A percentile compares a stretch with the other conserved stretches of the same genome.
Evolutionary conservation across 53 echinoderm and acorn worm species (phyloP).

Genomic region (Actinopyga echinites): DNA sequence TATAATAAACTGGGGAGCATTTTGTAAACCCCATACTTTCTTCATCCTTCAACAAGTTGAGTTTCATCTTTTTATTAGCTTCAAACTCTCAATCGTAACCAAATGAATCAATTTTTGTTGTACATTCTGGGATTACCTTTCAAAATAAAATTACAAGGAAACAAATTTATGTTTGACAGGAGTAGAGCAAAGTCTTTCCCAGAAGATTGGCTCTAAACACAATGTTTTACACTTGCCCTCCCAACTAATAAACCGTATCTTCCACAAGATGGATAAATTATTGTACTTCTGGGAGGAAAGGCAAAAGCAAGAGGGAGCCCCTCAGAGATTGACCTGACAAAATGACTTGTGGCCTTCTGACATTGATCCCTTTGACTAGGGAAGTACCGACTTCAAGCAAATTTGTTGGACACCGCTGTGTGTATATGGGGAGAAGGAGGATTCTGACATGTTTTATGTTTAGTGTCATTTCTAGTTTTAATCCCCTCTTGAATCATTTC

Average conservation of each 20-base stretch:
- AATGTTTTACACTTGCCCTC: conserved; percentile 13
- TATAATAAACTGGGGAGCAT: no score
- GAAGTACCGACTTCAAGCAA: conserved; percentile 16
- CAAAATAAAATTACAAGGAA: conserved; percentile 19
- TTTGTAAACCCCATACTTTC: background rate
- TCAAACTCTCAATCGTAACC: conserved; percentile 15
- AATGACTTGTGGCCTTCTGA: conserved; percentile 5
- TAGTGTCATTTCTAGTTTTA: background rate
- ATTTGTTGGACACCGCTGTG: background rate
- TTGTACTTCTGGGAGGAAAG: conserved; percentile 19
- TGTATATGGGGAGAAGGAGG: background rate
- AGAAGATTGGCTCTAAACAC: background rate
- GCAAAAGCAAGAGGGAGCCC: conserved; percentile 6
- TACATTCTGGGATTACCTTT: background rate
- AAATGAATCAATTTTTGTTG: conserved; percentile 34
- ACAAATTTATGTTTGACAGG: conserved; percentile 10
- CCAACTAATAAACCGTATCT: conserved; percentile 1
- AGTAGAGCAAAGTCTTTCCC: background rate
- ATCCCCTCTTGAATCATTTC: conserved; percentile 2
- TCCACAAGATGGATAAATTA: background rate
- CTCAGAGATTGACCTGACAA: conserved; percentile 1
- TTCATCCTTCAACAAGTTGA: background rate
- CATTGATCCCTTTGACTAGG: conserved; percentile 24
- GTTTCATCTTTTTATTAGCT: conserved; percentile 14
- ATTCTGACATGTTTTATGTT: background rate